Percentiles rank a stretch among this genome's conserved stretches.
These are phyloP conservation scores for Ganaspis sp. DNA, from an alignment of 1,140 invertebrate species.

Conservation along the genomic window DNA sequence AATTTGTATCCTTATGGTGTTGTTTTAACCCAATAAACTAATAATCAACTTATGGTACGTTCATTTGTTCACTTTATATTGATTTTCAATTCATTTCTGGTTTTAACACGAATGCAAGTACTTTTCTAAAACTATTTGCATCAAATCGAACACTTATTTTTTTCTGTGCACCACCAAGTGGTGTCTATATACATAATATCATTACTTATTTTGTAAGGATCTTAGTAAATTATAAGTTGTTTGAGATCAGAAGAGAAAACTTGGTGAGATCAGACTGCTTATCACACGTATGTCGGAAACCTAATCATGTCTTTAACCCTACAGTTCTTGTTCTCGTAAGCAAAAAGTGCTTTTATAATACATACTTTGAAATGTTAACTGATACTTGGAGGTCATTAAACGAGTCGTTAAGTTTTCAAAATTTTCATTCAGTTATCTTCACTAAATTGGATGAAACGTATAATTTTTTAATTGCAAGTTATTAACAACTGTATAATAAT, in stretches of 20 bases:
- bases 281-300: slow-evolving; percentile 23
- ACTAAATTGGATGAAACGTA: neutral
- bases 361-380: slow-evolving; percentile 7
- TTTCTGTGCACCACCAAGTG: too few species aligned
- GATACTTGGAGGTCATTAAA: slow-evolving; percentile 30
- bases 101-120: too few species aligned
- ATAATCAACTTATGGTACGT: too few species aligned
- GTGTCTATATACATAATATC: too few species aligned
- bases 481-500: too few species aligned
- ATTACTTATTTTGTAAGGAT: too few species aligned
- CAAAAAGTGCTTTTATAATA: slow-evolving; percentile 25
- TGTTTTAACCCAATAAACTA: too few species aligned
- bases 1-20: too few species aligned
- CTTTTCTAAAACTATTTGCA: too few species aligned
- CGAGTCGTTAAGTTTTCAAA: neutral
- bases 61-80: too few species aligned
- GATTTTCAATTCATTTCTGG: too few species aligned
- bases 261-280: slow-evolving; percentile 8
- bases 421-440: neutral
- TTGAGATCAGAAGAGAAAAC: neutral
- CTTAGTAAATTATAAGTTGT: neutral
- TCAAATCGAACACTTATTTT: too few species aligned
- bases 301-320: slow-evolving; percentile 25
- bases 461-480: neutral
- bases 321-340: slow-evolving; percentile 11